Evolutionary conservation across 2,797 vertebrate genomes (phyloP).

Genomic region (Aphelocoma californica): DNA sequence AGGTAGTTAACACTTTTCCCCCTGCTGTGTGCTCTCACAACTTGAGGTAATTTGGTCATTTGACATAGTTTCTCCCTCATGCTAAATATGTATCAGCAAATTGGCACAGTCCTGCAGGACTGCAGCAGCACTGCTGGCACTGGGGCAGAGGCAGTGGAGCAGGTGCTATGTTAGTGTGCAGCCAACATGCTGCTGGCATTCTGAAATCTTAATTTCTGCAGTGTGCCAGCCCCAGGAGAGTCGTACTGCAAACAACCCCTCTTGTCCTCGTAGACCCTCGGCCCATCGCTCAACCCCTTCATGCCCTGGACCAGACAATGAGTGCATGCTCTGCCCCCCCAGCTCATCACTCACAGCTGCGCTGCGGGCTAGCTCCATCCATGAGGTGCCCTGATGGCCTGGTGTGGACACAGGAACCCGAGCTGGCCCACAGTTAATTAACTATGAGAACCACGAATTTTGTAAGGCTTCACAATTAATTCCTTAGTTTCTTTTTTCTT

Average conservation of each 20-base stretch:
- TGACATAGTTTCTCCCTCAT: neutral
- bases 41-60: neutral
- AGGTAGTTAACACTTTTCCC: neutral
- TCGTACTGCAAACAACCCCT: accelerated
- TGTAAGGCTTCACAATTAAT: neutral
- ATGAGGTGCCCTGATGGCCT: neutral
- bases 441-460: neutral
- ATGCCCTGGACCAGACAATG: accelerated
- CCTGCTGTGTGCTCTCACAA: neutral
- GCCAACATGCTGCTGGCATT: neutral
- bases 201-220: neutral
- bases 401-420: accelerated
- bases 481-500: neutral
- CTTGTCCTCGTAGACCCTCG: accelerated
- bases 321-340: neutral
- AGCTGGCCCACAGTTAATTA: neutral
- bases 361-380: accelerated
- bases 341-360: neutral
- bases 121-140: neutral
- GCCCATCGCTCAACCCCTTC: accelerated
- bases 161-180: neutral
- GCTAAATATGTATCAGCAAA: accelerated
- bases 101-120: neutral
- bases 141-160: neutral
- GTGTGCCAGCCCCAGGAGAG: neutral